phyloP scores from a whole-genome alignment of 2,797 vertebrate species.

The Phalanger gymnotis region DNA sequence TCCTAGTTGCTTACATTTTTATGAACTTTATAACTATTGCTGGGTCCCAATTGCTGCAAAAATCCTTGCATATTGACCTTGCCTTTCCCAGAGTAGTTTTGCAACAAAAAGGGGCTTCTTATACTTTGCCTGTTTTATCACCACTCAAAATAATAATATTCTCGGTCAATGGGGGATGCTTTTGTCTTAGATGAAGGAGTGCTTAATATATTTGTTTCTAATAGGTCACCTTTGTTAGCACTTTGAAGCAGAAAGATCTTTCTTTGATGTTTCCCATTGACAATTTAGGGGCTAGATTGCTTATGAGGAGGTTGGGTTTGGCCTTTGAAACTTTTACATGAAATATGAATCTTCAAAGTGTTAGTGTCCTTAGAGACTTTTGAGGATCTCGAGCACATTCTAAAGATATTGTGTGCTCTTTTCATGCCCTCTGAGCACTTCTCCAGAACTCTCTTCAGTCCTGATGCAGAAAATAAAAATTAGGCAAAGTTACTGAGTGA shows the following conservation, averaged over 20 bases:
- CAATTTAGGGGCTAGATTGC: not conserved
- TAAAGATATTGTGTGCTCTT: not conserved
- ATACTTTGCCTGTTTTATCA: not conserved
- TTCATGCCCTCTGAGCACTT: not conserved
- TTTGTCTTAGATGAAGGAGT: not conserved
- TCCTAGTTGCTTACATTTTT: not conserved
- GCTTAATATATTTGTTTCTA: not conserved
- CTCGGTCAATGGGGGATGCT: not conserved
- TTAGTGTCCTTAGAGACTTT: not conserved
- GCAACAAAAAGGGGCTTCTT: not conserved
- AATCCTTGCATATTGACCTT: not conserved
- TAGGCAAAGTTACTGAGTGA: not conserved
- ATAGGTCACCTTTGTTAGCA: not conserved
- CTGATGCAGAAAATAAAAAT: not conserved
- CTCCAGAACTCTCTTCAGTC: not conserved
- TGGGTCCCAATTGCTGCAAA: not conserved
- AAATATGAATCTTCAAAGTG: not conserved
- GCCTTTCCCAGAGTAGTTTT: not conserved
- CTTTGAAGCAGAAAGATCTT: not conserved
- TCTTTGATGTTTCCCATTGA: not conserved
- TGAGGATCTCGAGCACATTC: not conserved
- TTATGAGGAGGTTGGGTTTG: not conserved
- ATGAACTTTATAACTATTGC: not conserved
- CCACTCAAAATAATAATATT: not conserved
- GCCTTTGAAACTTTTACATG: not conserved